These are phyloP conservation scores for Acanthopleura granulata DNA, from an alignment of 2,888 invertebrate genomes.

Conservation along the genomic window DNA sequence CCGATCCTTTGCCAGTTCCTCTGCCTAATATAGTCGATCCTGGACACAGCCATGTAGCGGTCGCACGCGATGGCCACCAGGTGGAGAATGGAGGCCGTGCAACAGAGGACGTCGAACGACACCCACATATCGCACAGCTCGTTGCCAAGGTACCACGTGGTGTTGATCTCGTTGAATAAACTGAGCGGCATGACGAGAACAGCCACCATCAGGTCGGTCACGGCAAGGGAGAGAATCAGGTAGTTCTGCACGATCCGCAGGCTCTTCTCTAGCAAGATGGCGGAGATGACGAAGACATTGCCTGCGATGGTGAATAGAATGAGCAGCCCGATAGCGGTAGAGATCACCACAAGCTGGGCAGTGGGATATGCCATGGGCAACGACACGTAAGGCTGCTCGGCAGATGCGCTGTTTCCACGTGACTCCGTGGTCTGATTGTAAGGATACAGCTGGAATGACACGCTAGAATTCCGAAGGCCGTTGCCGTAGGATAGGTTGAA, in stretches of 20 bases:
- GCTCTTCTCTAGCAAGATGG: slow-evolving; percentile 92
- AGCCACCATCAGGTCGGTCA: slow-evolving; percentile 97
- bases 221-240: slow-evolving; percentile 94
- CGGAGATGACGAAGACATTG: slow-evolving; percentile 98
- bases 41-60: slow-evolving; percentile 98
- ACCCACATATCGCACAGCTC: slow-evolving; percentile 96
- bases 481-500: no score
- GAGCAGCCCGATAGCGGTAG: slow-evolving; percentile 78
- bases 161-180: slow-evolving; percentile 69
- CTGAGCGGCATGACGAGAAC: slow-evolving; percentile 79
- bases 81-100: slow-evolving; percentile 96
- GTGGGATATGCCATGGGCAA: neutral
- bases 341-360: slow-evolving; percentile 39
- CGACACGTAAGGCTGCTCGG: no score
- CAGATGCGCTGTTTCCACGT: no score
- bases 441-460: no score
- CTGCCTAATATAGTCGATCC: slow-evolving; percentile 95
- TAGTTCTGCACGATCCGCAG: slow-evolving; percentile 96
- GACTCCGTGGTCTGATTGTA: no score
- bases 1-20: slow-evolving; percentile 84
- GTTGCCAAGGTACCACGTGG: slow-evolving; percentile 86
- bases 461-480: no score
- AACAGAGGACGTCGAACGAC: slow-evolving; percentile 94
- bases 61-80: slow-evolving; percentile 96
- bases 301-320: slow-evolving; percentile 95